Conservation (phyloP, 2,888 invertebrate species). For the Dynastes tityus region DNA sequence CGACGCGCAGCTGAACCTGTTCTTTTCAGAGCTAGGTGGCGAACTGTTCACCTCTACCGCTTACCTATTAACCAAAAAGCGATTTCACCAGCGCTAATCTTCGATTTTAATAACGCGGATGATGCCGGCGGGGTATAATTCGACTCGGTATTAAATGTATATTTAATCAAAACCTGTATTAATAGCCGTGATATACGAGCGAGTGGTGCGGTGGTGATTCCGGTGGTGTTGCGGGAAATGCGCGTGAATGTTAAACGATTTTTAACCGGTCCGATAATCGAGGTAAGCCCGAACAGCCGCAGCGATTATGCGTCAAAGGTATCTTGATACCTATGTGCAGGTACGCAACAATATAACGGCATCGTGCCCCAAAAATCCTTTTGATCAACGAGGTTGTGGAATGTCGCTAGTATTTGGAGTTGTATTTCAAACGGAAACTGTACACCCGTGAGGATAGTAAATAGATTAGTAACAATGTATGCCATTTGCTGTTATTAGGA, state of each 20-base stretch:
- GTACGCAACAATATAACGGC: not conserved
- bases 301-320: constrained; percentile 11
- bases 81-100: constrained; percentile 7
- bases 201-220: not conserved
- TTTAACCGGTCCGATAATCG: constrained; percentile 5
- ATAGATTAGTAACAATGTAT: no score
- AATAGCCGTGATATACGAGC: constrained; percentile 6
- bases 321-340: not conserved
- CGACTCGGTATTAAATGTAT: constrained; percentile 18
- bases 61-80: not conserved
- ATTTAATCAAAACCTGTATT: constrained; percentile 32
- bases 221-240: not conserved
- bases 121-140: constrained; percentile 5
- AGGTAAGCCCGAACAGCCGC: constrained; percentile 1
- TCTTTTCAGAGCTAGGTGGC: not conserved
- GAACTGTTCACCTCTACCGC: not conserved
- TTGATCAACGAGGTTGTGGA: no score
- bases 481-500: no score
- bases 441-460: no score
- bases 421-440: no score
- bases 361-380: no score
- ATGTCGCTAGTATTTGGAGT: no score
- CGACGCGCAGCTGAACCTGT: no score
- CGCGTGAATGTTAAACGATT: constrained; percentile 21
- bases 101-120: constrained; percentile 30